Evolutionary conservation across 2,797 vertebrate genomes (phyloP).

Genomic region (Distichodus sexfasciatus): DNA sequence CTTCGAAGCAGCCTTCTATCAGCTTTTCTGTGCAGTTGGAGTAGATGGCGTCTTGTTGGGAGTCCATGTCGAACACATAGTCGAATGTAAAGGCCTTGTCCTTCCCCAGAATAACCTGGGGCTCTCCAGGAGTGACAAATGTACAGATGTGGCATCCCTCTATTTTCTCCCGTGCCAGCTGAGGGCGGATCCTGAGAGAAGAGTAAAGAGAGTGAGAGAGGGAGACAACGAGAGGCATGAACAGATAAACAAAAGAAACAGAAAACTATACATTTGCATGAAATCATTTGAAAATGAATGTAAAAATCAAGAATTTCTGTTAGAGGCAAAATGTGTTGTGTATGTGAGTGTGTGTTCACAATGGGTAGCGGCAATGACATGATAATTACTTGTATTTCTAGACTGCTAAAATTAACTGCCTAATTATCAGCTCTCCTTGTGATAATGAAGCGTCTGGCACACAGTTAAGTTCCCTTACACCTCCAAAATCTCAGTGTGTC

Average conservation of each 20-base stretch:
- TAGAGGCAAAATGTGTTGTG: not conserved
- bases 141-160: conserved; percentile 88
- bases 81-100: conserved; percentile 88
- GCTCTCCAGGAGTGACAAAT: conserved; percentile 81
- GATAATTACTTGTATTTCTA: not conserved
- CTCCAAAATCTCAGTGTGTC: not conserved
- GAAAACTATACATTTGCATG: not conserved
- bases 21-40: conserved; percentile 80
- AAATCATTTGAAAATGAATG: not conserved
- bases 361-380: not conserved
- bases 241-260: not conserved
- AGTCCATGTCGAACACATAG: conserved; percentile 82
- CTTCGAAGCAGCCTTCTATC: conserved; percentile 85
- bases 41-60: conserved; percentile 79
- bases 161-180: conserved; percentile 84
- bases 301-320: too few species aligned
- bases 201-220: not conserved
- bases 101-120: conserved; percentile 84
- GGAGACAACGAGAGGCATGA: not conserved
- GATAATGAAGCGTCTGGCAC: conserved; percentile 9
- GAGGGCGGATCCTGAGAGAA: conserved; percentile 78
- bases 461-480: not conserved
- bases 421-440: conserved; percentile 20
- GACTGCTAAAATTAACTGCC: conserved; percentile 12
- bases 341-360: too few species aligned